Evolutionary conservation across 2,888 invertebrate species (phyloP).

Genomic region (Folsomia candida): DNA sequence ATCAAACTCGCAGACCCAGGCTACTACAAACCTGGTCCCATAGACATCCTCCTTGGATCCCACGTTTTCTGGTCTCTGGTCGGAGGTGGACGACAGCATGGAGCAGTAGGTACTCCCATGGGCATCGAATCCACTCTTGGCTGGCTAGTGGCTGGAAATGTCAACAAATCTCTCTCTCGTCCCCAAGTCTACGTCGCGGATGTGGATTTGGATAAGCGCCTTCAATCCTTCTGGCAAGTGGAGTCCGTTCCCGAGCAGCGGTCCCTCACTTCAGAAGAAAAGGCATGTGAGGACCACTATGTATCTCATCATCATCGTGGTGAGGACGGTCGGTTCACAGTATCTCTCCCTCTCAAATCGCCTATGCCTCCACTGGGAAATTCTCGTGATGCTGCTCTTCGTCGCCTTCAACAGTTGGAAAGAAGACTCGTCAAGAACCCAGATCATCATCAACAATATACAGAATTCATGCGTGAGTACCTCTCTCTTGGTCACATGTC

Average conservation of each 20-base stretch:
- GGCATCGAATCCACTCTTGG: neutral
- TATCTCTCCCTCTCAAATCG: neutral
- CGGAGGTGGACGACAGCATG: neutral
- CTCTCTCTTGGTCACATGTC: slow-evolving; percentile 11
- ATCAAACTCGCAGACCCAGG: neutral
- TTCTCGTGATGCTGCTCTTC: neutral
- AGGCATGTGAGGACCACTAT: neutral
- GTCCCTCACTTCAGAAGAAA: neutral
- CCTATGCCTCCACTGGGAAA: neutral
- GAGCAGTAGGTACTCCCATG: neutral
- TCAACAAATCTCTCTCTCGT: neutral
- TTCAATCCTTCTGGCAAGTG: neutral
- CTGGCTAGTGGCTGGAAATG: neutral
- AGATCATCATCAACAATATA: too few relatives aligned
- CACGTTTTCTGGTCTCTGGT: neutral
- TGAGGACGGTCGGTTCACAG: neutral
- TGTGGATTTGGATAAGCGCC: neutral
- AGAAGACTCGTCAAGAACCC: neutral
- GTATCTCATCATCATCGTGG: neutral
- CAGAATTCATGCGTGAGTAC: neutral
- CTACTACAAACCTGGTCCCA: neutral
- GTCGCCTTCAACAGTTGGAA: neutral
- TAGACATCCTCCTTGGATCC: neutral
- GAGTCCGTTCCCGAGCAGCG: neutral
- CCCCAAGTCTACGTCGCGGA: too few relatives aligned